Percentiles rank a stretch among this genome's conserved stretches.
Evolutionary conservation across 1,140 invertebrate species (phyloP).

Genomic region (Eueides isabella): DNA sequence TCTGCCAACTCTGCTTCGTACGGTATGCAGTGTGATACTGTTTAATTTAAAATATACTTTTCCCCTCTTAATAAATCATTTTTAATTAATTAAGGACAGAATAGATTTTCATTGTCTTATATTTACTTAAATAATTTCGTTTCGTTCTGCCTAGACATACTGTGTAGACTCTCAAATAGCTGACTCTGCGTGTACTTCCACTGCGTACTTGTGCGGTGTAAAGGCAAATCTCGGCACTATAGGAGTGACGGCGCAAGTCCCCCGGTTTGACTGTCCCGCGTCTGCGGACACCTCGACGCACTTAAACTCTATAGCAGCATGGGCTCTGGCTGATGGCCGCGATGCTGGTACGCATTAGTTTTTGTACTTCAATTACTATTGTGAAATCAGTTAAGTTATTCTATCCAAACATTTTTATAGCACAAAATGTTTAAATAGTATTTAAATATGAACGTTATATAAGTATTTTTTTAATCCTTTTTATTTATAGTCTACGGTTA

Average conservation of each 20-base stretch:
- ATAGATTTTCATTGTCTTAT: no score
- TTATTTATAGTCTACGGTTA: no score
- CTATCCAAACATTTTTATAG: no score
- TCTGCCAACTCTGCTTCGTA: no score
- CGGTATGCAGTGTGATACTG: no score
- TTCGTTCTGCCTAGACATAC: conserved; percentile 85
- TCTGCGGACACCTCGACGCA: conserved; percentile 78
- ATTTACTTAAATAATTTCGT: no score
- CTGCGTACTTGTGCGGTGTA: conserved; percentile 91
- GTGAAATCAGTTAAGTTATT: not conserved
- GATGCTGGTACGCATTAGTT: conserved; percentile 40
- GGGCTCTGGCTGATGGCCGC: conserved; percentile 88
- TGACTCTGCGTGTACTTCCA: conserved; percentile 90
- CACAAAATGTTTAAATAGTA: no score
- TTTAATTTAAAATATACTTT: no score
- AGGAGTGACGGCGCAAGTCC: conserved; percentile 87
- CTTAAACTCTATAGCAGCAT: conserved; percentile 86
- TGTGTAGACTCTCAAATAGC: conserved; percentile 89
- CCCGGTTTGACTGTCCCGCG: conserved; percentile 82
- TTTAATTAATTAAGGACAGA: no score
- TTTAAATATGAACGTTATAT: no score
- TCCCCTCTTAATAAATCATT: no score
- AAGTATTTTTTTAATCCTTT: no score
- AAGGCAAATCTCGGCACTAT: conserved; percentile 91
- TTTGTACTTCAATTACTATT: not conserved